Base-by-base conservation (phyloP, 2,113 vertebrate genomes). In the Myiozetetes cayanensis region DNA sequence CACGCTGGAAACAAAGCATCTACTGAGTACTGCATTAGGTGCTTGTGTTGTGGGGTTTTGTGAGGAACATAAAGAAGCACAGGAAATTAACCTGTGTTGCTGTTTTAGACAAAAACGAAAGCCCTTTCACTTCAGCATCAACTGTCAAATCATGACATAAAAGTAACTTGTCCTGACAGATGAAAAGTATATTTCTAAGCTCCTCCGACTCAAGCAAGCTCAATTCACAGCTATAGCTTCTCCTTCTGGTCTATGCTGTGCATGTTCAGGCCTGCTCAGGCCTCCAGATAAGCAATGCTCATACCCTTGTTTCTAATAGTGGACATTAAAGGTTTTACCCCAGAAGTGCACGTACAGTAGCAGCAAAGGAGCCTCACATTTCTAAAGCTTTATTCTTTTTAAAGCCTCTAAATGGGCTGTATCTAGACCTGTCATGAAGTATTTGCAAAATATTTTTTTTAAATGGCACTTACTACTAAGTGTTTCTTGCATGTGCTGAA, bases 221-320 rank as follows among this genome's bases (percentile, higher is more conserved):
- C 44, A 22, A 24, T 24, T 52, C 68, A 39, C 52, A 74, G 80
- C 43, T 77, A 67, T 47, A 55, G 65, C 33, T 75, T 87, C 73
- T 30, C 39, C 37, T 81, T 44, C 33, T 35, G 43, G 20, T 28
- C 49, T 70, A 1, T 0, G 2, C 7, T 39, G 37, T 13, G 0
- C 4, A 33, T n/a, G 27, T 10, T 37, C 35, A 65, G 70, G 44
- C 35, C 55, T 59, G n/a, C 56, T 85, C 73, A 35, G 33, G 23
- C 63, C 61, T 75, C 56, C 70, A 67, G 35, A 61, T 12, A 52
- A 61, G 65, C 19, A 23, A 33, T 16, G n/a, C 30, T 50, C 52
- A n/a, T 1, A 83, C 10, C 55, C 43, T 22, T 24, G 10, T 58
- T 68, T 65, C 50, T 55, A 61, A 74, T 0, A 20, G 22, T 20